Evolutionary conservation across 2,888 invertebrate species (phyloP).

Genomic region (Elegia similella): DNA sequence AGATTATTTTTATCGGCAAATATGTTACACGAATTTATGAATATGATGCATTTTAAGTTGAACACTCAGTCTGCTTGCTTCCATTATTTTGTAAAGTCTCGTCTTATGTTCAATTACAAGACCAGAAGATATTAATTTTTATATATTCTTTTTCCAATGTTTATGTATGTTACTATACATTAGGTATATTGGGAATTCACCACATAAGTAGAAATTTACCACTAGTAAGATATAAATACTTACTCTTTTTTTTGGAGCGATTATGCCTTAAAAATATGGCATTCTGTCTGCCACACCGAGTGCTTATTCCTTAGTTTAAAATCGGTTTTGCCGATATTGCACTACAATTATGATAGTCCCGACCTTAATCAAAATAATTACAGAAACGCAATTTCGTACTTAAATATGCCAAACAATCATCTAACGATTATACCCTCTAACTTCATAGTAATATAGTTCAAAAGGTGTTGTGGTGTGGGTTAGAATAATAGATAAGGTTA

Average conservation of each 20-base stretch:
- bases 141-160: no score
- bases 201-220: no score
- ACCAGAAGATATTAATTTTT: no score
- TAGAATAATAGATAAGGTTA: background rate
- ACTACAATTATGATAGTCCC: background rate
- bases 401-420: background rate
- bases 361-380: constrained; percentile 12
- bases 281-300: background rate
- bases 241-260: no score
- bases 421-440: background rate
- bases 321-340: background rate
- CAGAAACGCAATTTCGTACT: background rate
- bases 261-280: no score
- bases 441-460: background rate
- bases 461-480: background rate
- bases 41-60: background rate
- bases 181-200: no score
- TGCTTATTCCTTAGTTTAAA: background rate
- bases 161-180: no score
- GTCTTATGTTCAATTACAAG: no score
- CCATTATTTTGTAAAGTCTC: no score
- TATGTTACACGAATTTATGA: background rate
- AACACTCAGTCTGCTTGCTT: no score
- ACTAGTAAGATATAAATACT: no score
- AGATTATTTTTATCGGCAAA: no score